Evolutionary conservation across 2,888 invertebrate genomes (phyloP).

Genomic region (Tolmerus cingulatus): DNA sequence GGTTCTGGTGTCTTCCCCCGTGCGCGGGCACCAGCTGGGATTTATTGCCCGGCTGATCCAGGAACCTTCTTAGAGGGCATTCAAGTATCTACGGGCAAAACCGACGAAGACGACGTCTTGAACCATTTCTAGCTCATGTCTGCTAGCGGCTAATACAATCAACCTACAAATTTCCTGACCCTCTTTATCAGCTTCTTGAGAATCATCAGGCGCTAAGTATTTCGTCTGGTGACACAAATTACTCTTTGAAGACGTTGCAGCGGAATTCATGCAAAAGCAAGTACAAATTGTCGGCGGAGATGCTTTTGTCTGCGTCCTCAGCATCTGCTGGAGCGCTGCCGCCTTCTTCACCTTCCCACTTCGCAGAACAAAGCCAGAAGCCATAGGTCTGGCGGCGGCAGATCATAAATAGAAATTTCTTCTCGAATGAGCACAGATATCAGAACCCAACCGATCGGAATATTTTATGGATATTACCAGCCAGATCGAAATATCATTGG

Average conservation of each 20-base stretch:
- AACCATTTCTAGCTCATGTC: not conserved
- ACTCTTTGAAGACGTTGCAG: not conserved
- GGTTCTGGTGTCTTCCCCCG: not conserved
- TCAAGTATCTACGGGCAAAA: not conserved
- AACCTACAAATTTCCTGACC: not conserved
- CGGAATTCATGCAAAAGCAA: not conserved
- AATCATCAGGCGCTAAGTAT: not conserved
- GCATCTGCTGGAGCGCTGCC: not conserved
- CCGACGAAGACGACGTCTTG: not conserved
- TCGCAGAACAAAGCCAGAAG: not conserved
- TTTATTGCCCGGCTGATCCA: not conserved
- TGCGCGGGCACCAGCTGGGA: not conserved
- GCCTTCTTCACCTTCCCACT: not conserved
- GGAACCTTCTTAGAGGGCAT: not conserved
- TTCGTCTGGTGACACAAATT: not conserved
- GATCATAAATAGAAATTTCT: not conserved
- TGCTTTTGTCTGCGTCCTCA: not conserved
- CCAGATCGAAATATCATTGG: not conserved
- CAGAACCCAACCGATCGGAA: not conserved
- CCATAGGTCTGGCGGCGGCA: not conserved
- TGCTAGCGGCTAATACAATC: not conserved
- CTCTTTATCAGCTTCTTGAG: not conserved
- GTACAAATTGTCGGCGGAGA: not conserved
- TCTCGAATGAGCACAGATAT: not conserved
- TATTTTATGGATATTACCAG: not conserved